Conservation (phyloP, 1,140 invertebrate species). For the Drosophila sechellia region DNA sequence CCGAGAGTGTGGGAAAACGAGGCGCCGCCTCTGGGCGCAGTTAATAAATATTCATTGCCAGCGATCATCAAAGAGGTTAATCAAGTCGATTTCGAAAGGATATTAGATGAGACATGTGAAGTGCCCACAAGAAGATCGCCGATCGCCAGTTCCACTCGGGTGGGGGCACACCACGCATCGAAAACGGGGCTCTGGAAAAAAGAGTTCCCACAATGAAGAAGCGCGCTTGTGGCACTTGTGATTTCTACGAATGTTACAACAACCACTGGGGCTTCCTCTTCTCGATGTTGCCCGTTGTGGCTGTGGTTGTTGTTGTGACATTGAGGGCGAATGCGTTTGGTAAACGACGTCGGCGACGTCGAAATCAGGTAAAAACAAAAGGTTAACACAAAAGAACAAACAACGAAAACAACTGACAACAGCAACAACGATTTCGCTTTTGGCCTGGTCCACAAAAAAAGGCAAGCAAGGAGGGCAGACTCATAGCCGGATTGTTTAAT, state of each 20-base stretch:
- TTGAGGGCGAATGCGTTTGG: slow-evolving; percentile 81
- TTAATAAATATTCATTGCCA: slow-evolving; percentile 81
- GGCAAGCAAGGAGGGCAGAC: neutral
- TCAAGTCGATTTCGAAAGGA: slow-evolving; percentile 70
- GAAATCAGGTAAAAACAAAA: slow-evolving; percentile 83
- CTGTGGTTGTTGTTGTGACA: slow-evolving; percentile 72
- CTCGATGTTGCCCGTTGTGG: slow-evolving; percentile 25
- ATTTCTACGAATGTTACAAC: slow-evolving; percentile 82
- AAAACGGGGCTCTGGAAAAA: slow-evolving; percentile 35
- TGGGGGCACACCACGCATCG: slow-evolving; percentile 29
- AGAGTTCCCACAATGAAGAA: slow-evolving; percentile 80
- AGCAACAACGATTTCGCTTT: slow-evolving; percentile 74
- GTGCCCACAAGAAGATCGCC: slow-evolving; percentile 29
- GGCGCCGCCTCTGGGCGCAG: slow-evolving; percentile 50
- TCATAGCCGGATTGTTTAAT: neutral
- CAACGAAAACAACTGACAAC: slow-evolving; percentile 70
- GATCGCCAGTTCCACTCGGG: slow-evolving; percentile 1
- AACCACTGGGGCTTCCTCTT: slow-evolving; percentile 52
- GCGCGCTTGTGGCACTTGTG: slow-evolving; percentile 78
- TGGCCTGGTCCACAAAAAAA: slow-evolving; percentile 41
- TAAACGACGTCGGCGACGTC: slow-evolving; percentile 62
- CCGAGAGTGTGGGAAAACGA: slow-evolving; percentile 65
- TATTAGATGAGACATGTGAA: slow-evolving; percentile 71
- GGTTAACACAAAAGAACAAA: slow-evolving; percentile 82
- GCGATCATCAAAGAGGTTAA: slow-evolving; percentile 73